phyloP scores from a whole-genome alignment of 2,888 invertebrate genomes.

The Bugula neritina region DNA sequence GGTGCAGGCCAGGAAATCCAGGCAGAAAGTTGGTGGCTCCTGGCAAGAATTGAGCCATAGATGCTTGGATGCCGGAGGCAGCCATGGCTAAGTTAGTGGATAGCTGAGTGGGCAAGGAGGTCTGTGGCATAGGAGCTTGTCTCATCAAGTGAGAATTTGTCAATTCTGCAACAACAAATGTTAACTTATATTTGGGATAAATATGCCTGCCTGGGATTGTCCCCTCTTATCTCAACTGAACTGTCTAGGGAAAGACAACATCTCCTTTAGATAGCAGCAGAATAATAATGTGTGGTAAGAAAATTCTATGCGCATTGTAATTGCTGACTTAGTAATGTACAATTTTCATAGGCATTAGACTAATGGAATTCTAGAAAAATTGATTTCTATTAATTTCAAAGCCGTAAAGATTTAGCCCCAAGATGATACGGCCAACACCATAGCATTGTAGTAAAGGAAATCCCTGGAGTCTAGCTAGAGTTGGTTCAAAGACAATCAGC shows the following conservation, averaged over 20 bases:
- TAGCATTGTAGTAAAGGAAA: background rate
- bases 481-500: constrained; percentile 12
- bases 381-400: constrained; percentile 24
- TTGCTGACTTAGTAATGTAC: too few species aligned
- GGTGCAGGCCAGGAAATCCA: constrained; percentile 8
- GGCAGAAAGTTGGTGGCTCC: background rate
- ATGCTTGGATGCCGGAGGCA: constrained; percentile 17
- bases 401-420: constrained; percentile 26
- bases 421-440: constrained; percentile 5
- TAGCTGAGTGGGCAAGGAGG: background rate
- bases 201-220: background rate
- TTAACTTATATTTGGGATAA: background rate
- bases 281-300: too few species aligned
- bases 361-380: constrained; percentile 23
- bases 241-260: too few species aligned
- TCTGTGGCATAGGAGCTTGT: constrained; percentile 12
- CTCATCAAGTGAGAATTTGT: background rate
- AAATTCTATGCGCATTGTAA: too few species aligned
- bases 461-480: background rate
- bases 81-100: background rate
- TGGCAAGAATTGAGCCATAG: constrained; percentile 22
- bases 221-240: too few species aligned
- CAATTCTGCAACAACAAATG: constrained; percentile 18
- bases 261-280: too few species aligned
- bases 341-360: too few species aligned